These are phyloP conservation scores for Vollenhovia emeryi DNA, from an alignment of 1,140 invertebrate genomes.

Conservation along the genomic window DNA sequence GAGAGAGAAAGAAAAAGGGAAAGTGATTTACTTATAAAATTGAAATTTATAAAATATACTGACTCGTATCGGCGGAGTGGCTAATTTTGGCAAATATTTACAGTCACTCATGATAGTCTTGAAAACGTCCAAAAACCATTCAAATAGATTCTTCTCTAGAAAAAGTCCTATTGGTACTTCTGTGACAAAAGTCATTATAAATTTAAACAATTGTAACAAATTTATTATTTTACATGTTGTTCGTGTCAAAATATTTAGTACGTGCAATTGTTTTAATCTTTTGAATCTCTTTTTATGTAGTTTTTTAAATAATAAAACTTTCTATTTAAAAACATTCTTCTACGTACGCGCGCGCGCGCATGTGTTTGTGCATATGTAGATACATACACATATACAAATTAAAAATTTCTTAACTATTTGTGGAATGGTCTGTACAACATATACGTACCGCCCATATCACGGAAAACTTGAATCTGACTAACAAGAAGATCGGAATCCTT, in stretches of 20 bases:
- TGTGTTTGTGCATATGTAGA: too few relatives aligned
- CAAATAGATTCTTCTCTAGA: conserved; percentile 87
- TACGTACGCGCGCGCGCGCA: too few relatives aligned
- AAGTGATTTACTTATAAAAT: background rate
- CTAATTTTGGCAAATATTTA: conserved; percentile 86
- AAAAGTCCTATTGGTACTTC: conserved; percentile 91
- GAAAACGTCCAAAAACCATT: conserved; percentile 88
- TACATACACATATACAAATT: background rate
- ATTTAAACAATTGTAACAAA: background rate
- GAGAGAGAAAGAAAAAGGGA: background rate
- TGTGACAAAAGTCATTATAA: conserved; percentile 73
- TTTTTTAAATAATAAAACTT: background rate
- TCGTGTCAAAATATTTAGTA: background rate
- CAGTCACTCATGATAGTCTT: conserved; percentile 87
- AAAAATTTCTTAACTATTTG: background rate
- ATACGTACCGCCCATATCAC: conserved; percentile 90
- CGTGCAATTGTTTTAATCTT: background rate
- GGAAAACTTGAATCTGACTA: conserved; percentile 88
- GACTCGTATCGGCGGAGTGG: conserved; percentile 86
- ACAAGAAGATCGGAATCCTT: conserved; percentile 84
- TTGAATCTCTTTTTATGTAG: background rate
- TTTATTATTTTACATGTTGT: background rate
- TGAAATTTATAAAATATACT: conserved; percentile 41
- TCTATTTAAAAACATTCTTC: background rate
- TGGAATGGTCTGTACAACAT: background rate